phyloP scores from a whole-genome alignment of 1,140 invertebrate species.

The Lepidostoma basale region DNA sequence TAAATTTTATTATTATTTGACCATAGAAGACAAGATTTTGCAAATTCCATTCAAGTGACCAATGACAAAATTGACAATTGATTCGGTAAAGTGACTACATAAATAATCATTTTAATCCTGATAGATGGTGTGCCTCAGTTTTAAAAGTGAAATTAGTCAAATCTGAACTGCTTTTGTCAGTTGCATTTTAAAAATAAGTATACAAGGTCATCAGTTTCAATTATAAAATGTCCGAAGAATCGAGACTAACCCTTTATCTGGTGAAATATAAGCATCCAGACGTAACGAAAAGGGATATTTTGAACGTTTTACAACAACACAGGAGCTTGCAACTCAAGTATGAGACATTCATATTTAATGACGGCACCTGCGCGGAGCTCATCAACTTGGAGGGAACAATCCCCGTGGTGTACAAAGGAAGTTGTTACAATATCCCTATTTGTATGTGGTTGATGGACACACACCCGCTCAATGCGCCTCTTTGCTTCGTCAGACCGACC shows the following conservation, averaged over 20 bases:
- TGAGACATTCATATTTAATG: conserved; percentile 81
- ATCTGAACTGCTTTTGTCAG: too few relatives aligned
- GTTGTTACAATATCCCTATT: conserved; percentile 94
- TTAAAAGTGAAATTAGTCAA: too few relatives aligned
- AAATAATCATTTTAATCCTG: too few relatives aligned
- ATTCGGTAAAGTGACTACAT: too few relatives aligned
- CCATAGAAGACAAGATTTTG: too few relatives aligned
- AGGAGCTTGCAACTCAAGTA: conserved; percentile 67
- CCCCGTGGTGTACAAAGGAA: conserved; percentile 89
- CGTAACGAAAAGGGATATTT: conserved; percentile 74
- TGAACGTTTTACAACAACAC: conserved; percentile 73
- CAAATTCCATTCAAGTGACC: too few relatives aligned
- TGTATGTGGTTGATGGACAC: conserved; percentile 96
- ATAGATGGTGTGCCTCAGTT: too few relatives aligned
- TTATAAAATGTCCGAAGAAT: conserved; percentile 56
- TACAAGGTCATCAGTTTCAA: too few relatives aligned
- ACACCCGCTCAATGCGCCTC: conserved; percentile 96
- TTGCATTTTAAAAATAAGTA: too few relatives aligned
- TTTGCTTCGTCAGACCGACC: conserved; percentile 97
- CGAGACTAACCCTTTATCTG: conserved; percentile 62
- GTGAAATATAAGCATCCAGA: conserved; percentile 78
- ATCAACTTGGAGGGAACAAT: conserved; percentile 90
- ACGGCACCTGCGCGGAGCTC: conserved; percentile 83
- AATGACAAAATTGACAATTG: too few relatives aligned
- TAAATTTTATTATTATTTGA: too few relatives aligned